Base-by-base conservation (phyloP, 2,797 vertebrate species). In the Babyrousa celebensis region DNA sequence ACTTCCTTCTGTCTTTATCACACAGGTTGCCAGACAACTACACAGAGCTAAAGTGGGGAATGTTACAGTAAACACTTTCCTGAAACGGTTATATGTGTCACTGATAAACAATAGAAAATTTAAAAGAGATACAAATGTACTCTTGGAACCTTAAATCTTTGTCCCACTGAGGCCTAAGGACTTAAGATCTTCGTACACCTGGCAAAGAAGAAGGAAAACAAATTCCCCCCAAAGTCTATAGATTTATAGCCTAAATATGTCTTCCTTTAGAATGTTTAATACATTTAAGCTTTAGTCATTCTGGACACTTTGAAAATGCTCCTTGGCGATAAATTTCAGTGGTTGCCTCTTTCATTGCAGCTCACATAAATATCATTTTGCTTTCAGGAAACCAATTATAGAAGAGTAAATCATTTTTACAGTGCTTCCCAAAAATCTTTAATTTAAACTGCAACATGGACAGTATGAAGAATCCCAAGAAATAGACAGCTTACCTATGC, bases 311-410 rank as follows among this genome's bases (percentile, higher is more conserved):
- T 67, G 84, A 94, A 97, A 97, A 93, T 62, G 87, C 36, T 89
- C 75, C 95, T 97, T 74, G n/a, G 40, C 85, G 7, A 98, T 95
- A 89, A 97, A 96, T 97, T 98, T 97, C 52, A 97, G 97, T 27
- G 75, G 89, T 78, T 72, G 83, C 92, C 97, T 96, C 96, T 98
- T 97, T 92, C 97, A 89, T 79, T 95, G 97, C 93, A 82, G 92
- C 54, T 96, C 91, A 94, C 63, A 96, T 95, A 97, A 98, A 94
- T 97, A 91, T 65, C 25, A 77, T 96, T 96, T 94, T 54, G 12
- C 94, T 94, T 96, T 95, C 95, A 94, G 93, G 94, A 97, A 98
- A 98, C 97, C 97, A 98, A 98, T 97, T 97, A 98, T 11, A 75
- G 89, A 94, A 91, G 77, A 94, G 90, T 97, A 98, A 97, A 98